A percentile compares a stretch with the other conserved stretches of the same genome.
phyloP scores from a whole-genome alignment of 2,113 vertebrate species.

The Vulpes ferrilata region DNA sequence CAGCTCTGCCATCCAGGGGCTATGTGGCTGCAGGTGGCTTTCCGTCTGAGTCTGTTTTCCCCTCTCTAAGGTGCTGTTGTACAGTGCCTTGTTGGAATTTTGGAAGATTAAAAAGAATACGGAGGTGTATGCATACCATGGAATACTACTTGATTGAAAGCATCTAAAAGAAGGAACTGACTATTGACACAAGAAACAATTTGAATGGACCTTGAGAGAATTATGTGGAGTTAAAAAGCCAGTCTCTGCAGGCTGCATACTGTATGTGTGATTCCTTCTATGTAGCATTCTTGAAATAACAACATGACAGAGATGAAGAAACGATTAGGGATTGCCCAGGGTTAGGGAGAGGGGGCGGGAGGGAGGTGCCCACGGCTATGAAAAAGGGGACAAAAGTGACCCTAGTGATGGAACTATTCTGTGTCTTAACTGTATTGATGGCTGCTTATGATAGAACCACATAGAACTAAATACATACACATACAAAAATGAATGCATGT shows the following conservation, averaged over 20 bases:
- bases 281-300: not conserved
- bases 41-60: not conserved
- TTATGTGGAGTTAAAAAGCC: not conserved
- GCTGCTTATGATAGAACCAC: not conserved
- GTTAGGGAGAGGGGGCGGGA: not conserved
- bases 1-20: not conserved
- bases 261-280: not conserved
- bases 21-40: accelerated
- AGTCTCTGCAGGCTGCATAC: not conserved
- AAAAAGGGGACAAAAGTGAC: not conserved
- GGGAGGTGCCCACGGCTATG: not conserved
- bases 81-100: not conserved
- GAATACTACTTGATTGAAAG: not conserved
- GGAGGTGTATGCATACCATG: not conserved
- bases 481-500: not conserved
- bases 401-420: not conserved
- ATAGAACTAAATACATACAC: not conserved
- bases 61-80: not conserved
- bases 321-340: not conserved
- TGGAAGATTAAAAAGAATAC: not conserved
- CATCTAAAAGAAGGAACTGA: not conserved
- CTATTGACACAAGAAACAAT: not conserved
- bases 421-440: not conserved
- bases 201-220: not conserved
- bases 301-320: not conserved